Evolutionary conservation across 2,113 vertebrate species (phyloP), one percentile per base, ranked within the genome.

Genomic region (Misgurnus mizolepis): DNA sequence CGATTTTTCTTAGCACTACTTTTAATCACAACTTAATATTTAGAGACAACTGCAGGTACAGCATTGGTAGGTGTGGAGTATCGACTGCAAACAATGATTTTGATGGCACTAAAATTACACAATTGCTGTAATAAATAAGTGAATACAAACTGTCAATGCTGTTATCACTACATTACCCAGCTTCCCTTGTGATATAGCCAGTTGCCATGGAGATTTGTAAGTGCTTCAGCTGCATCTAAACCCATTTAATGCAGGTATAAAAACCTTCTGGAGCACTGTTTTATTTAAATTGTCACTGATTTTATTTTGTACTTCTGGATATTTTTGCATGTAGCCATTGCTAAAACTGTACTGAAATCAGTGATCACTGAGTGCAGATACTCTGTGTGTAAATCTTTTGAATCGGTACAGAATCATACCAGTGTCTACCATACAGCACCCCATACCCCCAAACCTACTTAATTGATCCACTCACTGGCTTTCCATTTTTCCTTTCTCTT

Each of bases 161-260:
- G 75, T 80, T 64, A 78, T 79, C 70, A 80, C 79, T 84, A 4
- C 22, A 53, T 17, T 62, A 71, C 67, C 22, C 11, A 49, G 74
- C 83, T 86, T 70, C 79, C 85, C 86, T 67, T 82, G 79, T 27
- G 82, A 88, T 85, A 86, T 78, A 79, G 84, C 84, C 79, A 66
- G 64, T 90, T 86, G 83, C 86, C 79, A 75, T 69, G 39, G 68
- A 88, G 89, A 91, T 89, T 86, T 80, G 73, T 83, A 78, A 83
- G 86, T 84, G 83, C 80, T 80, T 71, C 45, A 68, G 81, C 83
- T 53, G 40, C 45, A 41, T 73, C 41, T 71, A 70, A 81, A 50
- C 76, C 79, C 58, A 50, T 76, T 62, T 68, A 75, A 81, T 74
- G 7, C 84, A 85, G 73, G 73, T 69, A 78, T 40, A 55, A 78